phyloP scores from a whole-genome alignment of 2,797 vertebrate species.

The Rachycentron canadum region DNA sequence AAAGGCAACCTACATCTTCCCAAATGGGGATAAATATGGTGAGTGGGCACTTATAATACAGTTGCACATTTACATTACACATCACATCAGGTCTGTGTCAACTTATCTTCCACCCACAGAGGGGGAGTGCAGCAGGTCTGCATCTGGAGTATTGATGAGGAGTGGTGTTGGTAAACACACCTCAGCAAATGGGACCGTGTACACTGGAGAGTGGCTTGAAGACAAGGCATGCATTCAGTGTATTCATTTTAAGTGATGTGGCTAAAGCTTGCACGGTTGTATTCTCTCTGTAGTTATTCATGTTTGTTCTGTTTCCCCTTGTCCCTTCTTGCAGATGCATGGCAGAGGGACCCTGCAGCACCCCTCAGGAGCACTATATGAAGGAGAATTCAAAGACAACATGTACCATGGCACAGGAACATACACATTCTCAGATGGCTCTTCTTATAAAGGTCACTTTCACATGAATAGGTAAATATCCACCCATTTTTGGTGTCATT shows the following conservation, averaged over 20 bases:
- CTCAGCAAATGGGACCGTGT: conserved; percentile 78
- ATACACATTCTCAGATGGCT: conserved; percentile 87
- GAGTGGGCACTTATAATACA: conserved; percentile 52
- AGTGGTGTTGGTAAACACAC: conserved; percentile 85
- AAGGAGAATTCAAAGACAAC: conserved; percentile 90
- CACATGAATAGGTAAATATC: conserved; percentile 85
- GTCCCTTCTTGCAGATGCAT: conserved; percentile 82
- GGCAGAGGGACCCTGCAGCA: conserved; percentile 87
- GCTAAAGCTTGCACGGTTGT: background rate
- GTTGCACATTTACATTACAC: background rate
- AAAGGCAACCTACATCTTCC: conserved; percentile 83
- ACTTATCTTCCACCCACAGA: conserved; percentile 70
- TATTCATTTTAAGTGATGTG: background rate
- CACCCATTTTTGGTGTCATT: background rate
- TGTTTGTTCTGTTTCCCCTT: background rate
- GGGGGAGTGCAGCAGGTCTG: conserved; percentile 81
- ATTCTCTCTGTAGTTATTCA: background rate
- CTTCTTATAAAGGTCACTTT: conserved; percentile 87
- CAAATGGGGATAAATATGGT: conserved; percentile 89
- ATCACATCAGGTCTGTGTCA: background rate
- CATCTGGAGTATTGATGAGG: conserved; percentile 81
- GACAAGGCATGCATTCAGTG: conserved; percentile 82
- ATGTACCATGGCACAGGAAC: conserved; percentile 89
- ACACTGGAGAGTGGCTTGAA: conserved; percentile 86
- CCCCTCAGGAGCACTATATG: conserved; percentile 89